Conservation (phyloP, 2,797 vertebrate genomes). For the Lates japonicus region DNA sequence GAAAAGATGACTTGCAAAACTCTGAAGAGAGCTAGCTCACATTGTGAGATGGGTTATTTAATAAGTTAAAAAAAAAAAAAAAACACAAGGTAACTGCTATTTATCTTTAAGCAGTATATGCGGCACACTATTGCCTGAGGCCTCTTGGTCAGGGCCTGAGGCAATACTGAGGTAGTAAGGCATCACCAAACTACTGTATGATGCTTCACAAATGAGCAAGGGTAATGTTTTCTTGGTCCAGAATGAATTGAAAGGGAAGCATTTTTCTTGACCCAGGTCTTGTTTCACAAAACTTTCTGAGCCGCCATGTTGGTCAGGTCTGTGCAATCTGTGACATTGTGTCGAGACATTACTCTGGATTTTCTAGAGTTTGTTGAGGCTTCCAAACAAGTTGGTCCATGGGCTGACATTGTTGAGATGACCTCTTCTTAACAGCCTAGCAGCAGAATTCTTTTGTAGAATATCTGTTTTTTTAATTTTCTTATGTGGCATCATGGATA, state of each 20-base stretch:
- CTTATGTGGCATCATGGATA: neutral
- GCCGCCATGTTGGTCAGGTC: neutral
- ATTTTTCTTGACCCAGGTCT: neutral
- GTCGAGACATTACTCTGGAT: neutral
- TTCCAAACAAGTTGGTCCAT: neutral
- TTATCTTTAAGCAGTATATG: neutral
- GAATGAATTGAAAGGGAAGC: no score
- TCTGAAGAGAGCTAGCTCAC: neutral
- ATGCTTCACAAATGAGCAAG: neutral
- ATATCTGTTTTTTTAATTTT: neutral
- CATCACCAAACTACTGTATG: neutral
- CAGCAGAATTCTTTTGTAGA: neutral
- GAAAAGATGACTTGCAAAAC: neutral
- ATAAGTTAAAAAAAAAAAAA: neutral
- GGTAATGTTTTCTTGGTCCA: neutral
- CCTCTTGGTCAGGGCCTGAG: neutral
- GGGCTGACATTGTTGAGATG: neutral
- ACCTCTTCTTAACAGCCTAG: neutral
- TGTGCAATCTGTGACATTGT: neutral
- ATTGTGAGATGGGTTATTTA: constrained; percentile 4
- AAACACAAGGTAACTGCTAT: neutral
- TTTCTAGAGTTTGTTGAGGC: neutral
- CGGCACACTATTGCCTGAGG: neutral
- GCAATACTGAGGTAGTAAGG: neutral
- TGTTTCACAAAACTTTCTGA: neutral